Evolutionary conservation across 2,113 vertebrate species (phyloP), one percentile per base, ranked within the genome.

Genomic region (Alces alces): DNA sequence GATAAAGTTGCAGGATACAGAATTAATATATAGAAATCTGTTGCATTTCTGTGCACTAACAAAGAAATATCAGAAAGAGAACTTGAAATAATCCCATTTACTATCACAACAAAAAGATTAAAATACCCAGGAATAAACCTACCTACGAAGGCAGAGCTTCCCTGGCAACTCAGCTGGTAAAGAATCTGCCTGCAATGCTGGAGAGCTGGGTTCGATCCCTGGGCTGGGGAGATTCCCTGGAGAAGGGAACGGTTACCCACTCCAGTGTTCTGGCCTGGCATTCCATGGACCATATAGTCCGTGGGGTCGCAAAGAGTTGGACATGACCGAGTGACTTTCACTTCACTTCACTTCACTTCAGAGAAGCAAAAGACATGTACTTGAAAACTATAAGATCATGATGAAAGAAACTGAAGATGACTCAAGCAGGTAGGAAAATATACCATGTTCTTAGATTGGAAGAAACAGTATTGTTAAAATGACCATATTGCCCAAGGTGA

Each of bases 221-320:
- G n/a, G 66, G 66, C 12, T 70, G 66, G 19, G 66, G 19, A 70
- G 66, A 70, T 70, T 21, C 66, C n/a, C 19, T 70, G 8, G 10
- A 39, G 66, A 39, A 39, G 66, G 19, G 66, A 70, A 70, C 2
- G 2, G n/a, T 23, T 70, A 23, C 66, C n/a, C n/a, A 39, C 66
- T 70, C 66, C n/a, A 70, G 19, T 70, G 9, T 36, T 70, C 19
- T 70, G 66, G 66, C n/a, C 66, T 70, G 5, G 5, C 19, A 70
- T 11, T 39, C 19, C n/a, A 23, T 23, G 66, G 66, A 13, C 36
- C 19, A 12, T 39, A 39, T 70, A 39, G 66, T 39, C 66, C 0
- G 0, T 39, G n/a, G n/a, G n/a, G 66, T 39, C 2, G 2, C 66
- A 39, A 70, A 70, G 9, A 36, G 19, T 23, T 0, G 10, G n/a